phyloP scores from a whole-genome alignment of 2,888 invertebrate genomes.

The Stenodera caucasica region DNA sequence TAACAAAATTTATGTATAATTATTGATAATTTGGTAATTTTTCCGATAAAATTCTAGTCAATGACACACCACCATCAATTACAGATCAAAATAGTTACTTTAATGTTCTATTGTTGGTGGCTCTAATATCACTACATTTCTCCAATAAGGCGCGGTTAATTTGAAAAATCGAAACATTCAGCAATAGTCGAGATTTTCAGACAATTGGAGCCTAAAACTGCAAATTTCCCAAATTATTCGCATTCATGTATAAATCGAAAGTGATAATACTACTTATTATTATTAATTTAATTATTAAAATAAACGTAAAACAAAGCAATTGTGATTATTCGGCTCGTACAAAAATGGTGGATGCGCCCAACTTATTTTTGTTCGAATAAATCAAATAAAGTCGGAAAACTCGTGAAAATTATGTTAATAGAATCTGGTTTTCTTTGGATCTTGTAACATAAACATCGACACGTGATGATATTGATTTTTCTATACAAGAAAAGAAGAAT shows the following conservation, averaged over 20 bases:
- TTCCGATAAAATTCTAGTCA: not conserved
- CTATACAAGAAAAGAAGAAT: not conserved
- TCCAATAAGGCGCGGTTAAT: not conserved
- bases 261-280: no score
- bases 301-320: no score
- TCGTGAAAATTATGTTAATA: not conserved
- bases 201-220: no score
- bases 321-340: no score
- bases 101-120: not conserved
- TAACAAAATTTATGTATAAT: not conserved
- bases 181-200: no score
- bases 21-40: not conserved
- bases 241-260: no score
- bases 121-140: not conserved
- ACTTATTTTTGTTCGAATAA: not conserved
- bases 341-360: not conserved
- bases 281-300: no score
- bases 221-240: no score
- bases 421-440: not conserved
- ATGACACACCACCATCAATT: not conserved
- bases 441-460: not conserved
- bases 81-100: not conserved
- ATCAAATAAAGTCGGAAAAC: no score
- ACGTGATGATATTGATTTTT: not conserved
- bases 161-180: not conserved